phyloP scores from a whole-genome alignment of 2,888 invertebrate genomes.

The Cyrtodaria siliqua region DNA sequence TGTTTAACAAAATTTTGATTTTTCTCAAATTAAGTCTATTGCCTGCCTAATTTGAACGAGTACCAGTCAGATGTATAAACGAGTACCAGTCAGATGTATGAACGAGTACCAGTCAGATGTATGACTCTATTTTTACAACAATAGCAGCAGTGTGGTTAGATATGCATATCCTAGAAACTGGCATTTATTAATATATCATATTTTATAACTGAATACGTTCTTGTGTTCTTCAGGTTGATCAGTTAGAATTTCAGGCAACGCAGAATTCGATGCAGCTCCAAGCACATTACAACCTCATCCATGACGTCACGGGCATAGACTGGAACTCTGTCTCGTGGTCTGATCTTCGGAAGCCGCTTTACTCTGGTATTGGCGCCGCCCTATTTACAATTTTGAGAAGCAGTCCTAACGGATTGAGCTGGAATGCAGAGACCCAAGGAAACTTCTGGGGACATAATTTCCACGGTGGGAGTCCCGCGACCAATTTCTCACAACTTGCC shows the following conservation, averaged over 20 bases:
- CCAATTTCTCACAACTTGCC: constrained; percentile 66
- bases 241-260: constrained; percentile 59
- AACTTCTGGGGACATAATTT: constrained; percentile 64
- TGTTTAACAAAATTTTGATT: no score
- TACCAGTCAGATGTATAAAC: no score
- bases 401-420: constrained; percentile 35
- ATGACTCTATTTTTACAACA: no score
- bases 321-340: constrained; percentile 71
- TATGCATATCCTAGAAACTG: no score
- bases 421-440: constrained; percentile 68
- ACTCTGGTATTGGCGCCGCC: constrained; percentile 76
- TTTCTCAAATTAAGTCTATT: no score
- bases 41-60: no score
- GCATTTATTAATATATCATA: no score
- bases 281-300: constrained; percentile 60
- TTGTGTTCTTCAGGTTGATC: constrained; percentile 63
- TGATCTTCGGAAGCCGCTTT: constrained; percentile 73
- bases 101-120: no score
- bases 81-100: no score
- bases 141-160: no score
- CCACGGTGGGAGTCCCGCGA: constrained; percentile 51
- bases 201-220: no score
- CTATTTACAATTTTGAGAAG: constrained; percentile 53
- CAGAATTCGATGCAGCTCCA: constrained; percentile 37
- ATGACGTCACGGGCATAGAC: constrained; percentile 65